Percentiles rank a stretch among this genome's conserved stretches.
phyloP scores from a whole-genome alignment of 2,888 invertebrate genomes.

The Silvanus unidentatus region DNA sequence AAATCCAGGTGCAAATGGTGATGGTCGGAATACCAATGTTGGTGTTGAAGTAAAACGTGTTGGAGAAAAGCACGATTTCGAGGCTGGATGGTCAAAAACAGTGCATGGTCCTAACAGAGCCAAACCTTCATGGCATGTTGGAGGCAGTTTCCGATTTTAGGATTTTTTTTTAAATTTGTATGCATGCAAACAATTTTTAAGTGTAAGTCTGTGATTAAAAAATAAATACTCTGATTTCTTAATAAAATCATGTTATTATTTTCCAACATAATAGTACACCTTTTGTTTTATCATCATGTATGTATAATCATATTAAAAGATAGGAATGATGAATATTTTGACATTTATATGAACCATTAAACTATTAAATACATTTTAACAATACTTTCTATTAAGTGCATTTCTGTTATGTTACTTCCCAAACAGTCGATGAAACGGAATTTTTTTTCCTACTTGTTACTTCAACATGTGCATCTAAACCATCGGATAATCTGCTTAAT shows the following conservation, averaged over 20 bases:
- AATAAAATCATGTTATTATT: too few relatives aligned
- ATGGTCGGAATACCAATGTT: constrained; percentile 15
- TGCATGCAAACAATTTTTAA: too few relatives aligned
- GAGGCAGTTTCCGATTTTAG: constrained; percentile 16
- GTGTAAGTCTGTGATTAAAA: too few relatives aligned
- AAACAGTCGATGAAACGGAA: constrained; percentile 52
- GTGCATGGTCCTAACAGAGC: constrained; percentile 16
- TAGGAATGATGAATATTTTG: too few relatives aligned
- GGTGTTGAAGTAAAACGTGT: constrained; percentile 14
- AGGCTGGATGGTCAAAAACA: constrained; percentile 19
- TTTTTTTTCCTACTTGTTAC: constrained; percentile 51
- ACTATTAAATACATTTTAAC: too few relatives aligned
- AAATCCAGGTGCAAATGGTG: constrained; percentile 12
- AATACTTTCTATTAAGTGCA: too few relatives aligned
- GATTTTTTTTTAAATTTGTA: too few relatives aligned
- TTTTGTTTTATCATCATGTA: too few relatives aligned
- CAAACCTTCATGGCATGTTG: constrained; percentile 19
- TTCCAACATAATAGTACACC: too few relatives aligned
- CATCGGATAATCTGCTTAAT: constrained; percentile 65
- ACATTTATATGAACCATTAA: too few relatives aligned
- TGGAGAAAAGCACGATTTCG: constrained; percentile 17
- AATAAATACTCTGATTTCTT: too few relatives aligned
- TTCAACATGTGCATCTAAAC: constrained; percentile 69
- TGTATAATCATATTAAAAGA: too few relatives aligned
- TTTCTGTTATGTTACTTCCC: constrained; percentile 44